Conservation (phyloP, 2,113 vertebrate genomes). For the Psophia crepitans region DNA sequence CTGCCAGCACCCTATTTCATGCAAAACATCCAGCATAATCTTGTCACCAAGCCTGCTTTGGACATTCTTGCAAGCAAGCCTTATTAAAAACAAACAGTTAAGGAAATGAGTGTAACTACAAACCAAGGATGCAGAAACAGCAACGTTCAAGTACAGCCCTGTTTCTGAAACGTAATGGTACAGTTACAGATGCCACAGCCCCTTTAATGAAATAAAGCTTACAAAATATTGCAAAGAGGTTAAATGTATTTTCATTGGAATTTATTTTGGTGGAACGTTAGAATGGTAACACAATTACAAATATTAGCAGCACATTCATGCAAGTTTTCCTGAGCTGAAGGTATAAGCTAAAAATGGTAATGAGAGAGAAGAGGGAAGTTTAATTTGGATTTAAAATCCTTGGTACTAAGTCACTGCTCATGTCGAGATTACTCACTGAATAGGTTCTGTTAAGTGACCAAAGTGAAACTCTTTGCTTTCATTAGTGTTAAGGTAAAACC, state of each 20-base stretch:
- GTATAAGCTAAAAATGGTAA: not conserved
- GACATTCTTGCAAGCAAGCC: not conserved
- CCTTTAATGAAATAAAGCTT: not conserved
- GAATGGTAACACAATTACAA: constrained; percentile 16
- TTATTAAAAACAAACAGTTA: not conserved
- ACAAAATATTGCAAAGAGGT: not conserved
- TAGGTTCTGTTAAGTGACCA: constrained; percentile 8
- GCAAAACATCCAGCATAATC: not conserved
- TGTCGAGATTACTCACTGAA: not conserved
- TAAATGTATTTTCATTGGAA: not conserved
- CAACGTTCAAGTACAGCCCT: not conserved
- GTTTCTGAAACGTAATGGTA: not conserved
- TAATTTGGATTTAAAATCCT: constrained; percentile 39
- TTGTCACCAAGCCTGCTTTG: not conserved
- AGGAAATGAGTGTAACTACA: not conserved
- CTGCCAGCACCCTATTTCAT: not conserved
- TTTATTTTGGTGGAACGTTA: not conserved
- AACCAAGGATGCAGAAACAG: not conserved
- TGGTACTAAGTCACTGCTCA: not conserved
- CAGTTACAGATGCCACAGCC: not conserved
- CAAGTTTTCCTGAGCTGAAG: not conserved
- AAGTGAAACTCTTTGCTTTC: constrained; percentile 12
- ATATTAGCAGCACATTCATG: not conserved
- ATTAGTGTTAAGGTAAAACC: constrained; percentile 17
- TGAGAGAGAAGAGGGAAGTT: not conserved